Percentiles rank a stretch among this genome's conserved stretches.
Evolutionary conservation across 2,888 invertebrate genomes (phyloP).

Genomic region (Nomada fucata): DNA sequence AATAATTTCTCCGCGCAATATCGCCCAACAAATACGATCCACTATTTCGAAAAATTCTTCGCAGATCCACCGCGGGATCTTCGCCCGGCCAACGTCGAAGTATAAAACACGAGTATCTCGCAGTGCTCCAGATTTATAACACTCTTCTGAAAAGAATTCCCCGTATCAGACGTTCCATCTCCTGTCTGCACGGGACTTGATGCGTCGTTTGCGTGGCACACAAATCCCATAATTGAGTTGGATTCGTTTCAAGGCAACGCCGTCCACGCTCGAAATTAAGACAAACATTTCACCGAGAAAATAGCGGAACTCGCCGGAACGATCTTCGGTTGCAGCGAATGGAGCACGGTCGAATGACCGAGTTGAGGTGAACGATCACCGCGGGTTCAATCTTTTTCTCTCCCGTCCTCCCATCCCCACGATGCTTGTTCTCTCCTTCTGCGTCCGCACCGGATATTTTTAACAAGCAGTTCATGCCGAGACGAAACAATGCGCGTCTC

Average conservation of each 20-base stretch:
- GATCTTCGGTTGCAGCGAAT: slow-evolving; percentile 40
- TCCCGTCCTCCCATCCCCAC: neutral
- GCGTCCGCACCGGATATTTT: slow-evolving; percentile 73
- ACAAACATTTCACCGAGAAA: slow-evolving; percentile 62
- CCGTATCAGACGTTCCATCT: slow-evolving; percentile 20
- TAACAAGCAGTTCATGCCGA: slow-evolving; percentile 73
- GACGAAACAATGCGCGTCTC: slow-evolving; percentile 72
- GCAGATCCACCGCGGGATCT: neutral
- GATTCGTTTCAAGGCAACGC: slow-evolving; percentile 35
- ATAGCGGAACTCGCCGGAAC: slow-evolving; percentile 36
- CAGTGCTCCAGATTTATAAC: slow-evolving; percentile 4
- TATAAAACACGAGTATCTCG: neutral
- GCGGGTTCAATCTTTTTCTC: slow-evolving; percentile 22
- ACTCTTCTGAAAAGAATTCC: slow-evolving; percentile 2
- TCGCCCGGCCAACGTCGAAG: neutral
- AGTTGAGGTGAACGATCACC: slow-evolving; percentile 70
- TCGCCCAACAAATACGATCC: too few relatives aligned
- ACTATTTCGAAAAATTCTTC: neutral
- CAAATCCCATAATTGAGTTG: slow-evolving; percentile 12
- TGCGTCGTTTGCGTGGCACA: slow-evolving; percentile 8
- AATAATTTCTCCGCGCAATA: too few relatives aligned
- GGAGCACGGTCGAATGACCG: slow-evolving; percentile 49
- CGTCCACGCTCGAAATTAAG: slow-evolving; percentile 48
- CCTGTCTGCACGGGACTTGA: neutral
- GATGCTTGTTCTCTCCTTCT: slow-evolving; percentile 43